Evolutionary conservation across 2,888 invertebrate species (phyloP).

Genomic region (Euplexia lucipara): DNA sequence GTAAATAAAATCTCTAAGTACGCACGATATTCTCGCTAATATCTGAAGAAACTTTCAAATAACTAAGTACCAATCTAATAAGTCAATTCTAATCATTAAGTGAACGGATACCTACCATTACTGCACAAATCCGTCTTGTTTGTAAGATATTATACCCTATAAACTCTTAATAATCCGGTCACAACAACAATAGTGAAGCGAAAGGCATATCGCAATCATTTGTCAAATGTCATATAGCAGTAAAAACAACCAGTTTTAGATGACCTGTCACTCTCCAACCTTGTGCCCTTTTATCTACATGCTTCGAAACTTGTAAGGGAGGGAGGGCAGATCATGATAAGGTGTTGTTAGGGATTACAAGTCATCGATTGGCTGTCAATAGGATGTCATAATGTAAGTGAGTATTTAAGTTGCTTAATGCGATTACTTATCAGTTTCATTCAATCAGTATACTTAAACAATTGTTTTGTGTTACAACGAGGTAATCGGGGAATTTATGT

Average conservation of each 20-base stretch:
- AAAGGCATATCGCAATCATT: conserved; percentile 67
- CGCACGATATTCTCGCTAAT: neutral
- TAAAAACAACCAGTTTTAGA: conserved; percentile 25
- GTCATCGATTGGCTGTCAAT: conserved; percentile 49
- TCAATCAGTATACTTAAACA: conserved; percentile 17
- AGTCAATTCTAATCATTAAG: conserved; percentile 4
- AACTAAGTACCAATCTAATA: neutral
- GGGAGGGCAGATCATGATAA: conserved; percentile 6
- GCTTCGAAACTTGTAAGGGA: neutral
- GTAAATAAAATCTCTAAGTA: too few relatives aligned
- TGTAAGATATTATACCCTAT: conserved; percentile 43
- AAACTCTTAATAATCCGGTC: conserved; percentile 55
- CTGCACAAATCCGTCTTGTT: conserved; percentile 35
- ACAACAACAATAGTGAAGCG: conserved; percentile 58
- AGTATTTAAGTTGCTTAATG: conserved; percentile 43
- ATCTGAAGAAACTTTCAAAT: conserved; percentile 3
- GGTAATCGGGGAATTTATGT: neutral
- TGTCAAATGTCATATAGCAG: conserved; percentile 67
- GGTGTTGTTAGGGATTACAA: conserved; percentile 22
- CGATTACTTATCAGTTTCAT: conserved; percentile 31
- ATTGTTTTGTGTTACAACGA: neutral
- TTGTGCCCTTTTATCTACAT: neutral
- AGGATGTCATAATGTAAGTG: conserved; percentile 47
- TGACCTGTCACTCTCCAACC: conserved; percentile 13
- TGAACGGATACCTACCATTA: conserved; percentile 11